phyloP scores from a whole-genome alignment of 2,113 vertebrate species.

The Carassius carassius region DNA sequence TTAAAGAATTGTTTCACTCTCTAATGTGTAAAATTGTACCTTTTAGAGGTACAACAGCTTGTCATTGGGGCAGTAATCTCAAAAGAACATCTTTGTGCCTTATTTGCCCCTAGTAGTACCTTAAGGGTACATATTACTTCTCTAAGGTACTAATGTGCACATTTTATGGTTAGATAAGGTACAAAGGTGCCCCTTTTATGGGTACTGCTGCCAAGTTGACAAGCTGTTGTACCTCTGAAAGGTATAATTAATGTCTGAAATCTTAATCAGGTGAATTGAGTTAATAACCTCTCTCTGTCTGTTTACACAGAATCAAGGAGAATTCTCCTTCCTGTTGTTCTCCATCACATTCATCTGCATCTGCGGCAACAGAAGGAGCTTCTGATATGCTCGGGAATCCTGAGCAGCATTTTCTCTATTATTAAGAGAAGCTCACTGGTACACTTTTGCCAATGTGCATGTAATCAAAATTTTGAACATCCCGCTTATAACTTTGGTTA shows the following conservation, averaged over 20 bases:
- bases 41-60: background rate
- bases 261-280: background rate
- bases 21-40: background rate
- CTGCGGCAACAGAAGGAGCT: slow-evolving; percentile 96
- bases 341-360: slow-evolving; percentile 97
- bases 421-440: slow-evolving; percentile 83
- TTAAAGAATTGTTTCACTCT: background rate
- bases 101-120: background rate
- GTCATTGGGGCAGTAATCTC: background rate
- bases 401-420: slow-evolving; percentile 96
- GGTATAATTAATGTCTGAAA: background rate
- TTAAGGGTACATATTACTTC: background rate
- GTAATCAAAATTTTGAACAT: background rate
- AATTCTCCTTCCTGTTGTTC: slow-evolving; percentile 93
- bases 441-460: slow-evolving; percentile 38
- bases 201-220: background rate
- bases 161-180: background rate
- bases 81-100: too few relatives aligned
- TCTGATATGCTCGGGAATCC: slow-evolving; percentile 95
- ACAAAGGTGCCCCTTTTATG: background rate
- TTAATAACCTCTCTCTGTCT: background rate
- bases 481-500: background rate
- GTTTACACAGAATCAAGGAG: slow-evolving; percentile 87
- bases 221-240: background rate
- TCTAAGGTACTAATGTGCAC: background rate